Percentiles rank a stretch among this genome's conserved stretches.
Evolutionary conservation across 2,113 vertebrate species (phyloP).

Genomic region (Leuciscus idus): DNA sequence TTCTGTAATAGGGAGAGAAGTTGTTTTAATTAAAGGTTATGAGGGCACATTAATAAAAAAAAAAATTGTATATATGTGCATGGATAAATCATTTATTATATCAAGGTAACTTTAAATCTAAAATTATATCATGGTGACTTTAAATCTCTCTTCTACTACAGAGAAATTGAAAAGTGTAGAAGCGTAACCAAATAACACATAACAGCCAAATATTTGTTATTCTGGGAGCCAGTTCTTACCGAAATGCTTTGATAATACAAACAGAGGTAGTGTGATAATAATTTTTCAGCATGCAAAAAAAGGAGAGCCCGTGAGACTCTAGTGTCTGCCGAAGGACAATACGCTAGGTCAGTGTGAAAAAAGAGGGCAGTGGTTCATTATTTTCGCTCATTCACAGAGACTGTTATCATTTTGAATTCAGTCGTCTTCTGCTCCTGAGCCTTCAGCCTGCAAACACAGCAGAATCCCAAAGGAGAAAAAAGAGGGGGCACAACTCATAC

Average conservation of each 20-base stretch:
- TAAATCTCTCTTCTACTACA: not conserved
- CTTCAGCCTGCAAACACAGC: conserved; percentile 15
- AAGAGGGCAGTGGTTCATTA: conserved; percentile 31
- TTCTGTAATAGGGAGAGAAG: too few relatives aligned
- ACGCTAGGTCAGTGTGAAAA: conserved; percentile 5
- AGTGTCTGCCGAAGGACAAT: conserved; percentile 11
- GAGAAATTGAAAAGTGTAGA: not conserved
- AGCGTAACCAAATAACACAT: not conserved
- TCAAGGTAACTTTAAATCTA: not conserved
- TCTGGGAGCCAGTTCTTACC: not conserved
- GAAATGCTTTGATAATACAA: not conserved
- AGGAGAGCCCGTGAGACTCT: not conserved
- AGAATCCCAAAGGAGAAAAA: conserved; percentile 16
- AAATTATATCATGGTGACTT: not conserved
- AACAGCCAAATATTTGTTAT: not conserved
- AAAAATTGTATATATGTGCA: too few relatives aligned
- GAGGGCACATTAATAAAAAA: too few relatives aligned
- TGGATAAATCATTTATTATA: too few relatives aligned
- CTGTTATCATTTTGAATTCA: conserved; percentile 11
- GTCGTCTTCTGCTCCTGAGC: not conserved
- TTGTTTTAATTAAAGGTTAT: too few relatives aligned
- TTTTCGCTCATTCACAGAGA: conserved; percentile 5
- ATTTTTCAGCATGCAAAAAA: conserved; percentile 18
- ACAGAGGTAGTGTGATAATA: not conserved
- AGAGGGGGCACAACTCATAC: conserved; percentile 5